A percentile compares a stretch with the other conserved stretches of the same genome.
Conservation (phyloP, 2,888 invertebrate genomes). For the Nysson spinosus region DNA sequence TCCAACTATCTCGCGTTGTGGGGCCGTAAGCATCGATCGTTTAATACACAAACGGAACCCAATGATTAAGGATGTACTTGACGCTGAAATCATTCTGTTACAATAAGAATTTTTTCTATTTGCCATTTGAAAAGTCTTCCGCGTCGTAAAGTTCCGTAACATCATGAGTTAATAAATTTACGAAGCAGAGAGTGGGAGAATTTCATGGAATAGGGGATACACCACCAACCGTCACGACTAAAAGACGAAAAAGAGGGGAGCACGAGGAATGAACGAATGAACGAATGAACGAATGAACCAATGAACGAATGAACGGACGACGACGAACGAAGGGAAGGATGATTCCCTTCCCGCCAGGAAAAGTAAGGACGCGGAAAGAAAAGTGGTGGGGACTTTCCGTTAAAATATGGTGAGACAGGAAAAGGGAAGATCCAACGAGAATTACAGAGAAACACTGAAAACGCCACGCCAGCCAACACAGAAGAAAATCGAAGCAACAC, state of each 20-base stretch:
- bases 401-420: slow-evolving; percentile 49
- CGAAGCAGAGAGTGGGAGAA: slow-evolving; percentile 19
- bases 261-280: too few species aligned
- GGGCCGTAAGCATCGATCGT: too few species aligned
- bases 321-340: slow-evolving; percentile 28
- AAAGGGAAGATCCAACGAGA: slow-evolving; percentile 34
- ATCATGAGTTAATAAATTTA: slow-evolving; percentile 5
- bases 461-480: slow-evolving; percentile 1
- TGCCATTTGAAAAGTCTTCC: too few species aligned
- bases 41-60: too few species aligned
- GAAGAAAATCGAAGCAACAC: too few species aligned
- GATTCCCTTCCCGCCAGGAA: slow-evolving; percentile 57
- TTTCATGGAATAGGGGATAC: slow-evolving; percentile 8
- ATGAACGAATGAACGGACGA: slow-evolving; percentile 21
- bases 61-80: too few species aligned
- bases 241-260: slow-evolving; percentile 25
- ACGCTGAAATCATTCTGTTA: too few species aligned
- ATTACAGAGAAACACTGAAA: not conserved
- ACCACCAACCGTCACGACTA: slow-evolving; percentile 8
- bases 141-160: not conserved
- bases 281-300: slow-evolving; percentile 7
- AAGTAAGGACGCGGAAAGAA: slow-evolving; percentile 32
- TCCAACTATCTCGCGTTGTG: too few species aligned
- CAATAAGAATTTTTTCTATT: too few species aligned
- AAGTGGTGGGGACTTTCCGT: slow-evolving; percentile 37